Conservation (phyloP, 2,888 invertebrate species). For the Scaptomyza reducta region DNA sequence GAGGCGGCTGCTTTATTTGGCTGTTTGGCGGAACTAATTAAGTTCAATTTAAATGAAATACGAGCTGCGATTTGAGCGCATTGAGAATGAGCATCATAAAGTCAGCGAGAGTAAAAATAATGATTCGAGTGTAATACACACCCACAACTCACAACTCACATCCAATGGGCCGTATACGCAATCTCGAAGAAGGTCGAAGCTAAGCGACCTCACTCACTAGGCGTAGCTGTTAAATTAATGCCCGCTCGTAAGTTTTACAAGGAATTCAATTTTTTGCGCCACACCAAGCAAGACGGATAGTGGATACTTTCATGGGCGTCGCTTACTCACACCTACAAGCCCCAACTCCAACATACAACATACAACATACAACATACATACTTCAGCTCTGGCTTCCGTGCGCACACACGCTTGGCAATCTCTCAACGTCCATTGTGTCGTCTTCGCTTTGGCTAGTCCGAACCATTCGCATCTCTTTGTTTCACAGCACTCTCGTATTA, state of each 20-base stretch:
- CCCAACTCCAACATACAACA: not conserved
- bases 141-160: conserved; percentile 44
- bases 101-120: conserved; percentile 55
- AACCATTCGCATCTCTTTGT: conserved; percentile 26
- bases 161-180: conserved; percentile 71
- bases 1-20: conserved; percentile 25
- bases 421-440: conserved; percentile 39
- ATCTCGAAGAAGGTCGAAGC: conserved; percentile 26
- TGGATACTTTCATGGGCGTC: conserved; percentile 59
- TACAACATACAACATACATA: too few species aligned
- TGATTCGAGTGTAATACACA: conserved; percentile 18
- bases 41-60: conserved; percentile 79
- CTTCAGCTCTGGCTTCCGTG: conserved; percentile 2
- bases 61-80: conserved; percentile 72
- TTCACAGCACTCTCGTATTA: conserved; percentile 33
- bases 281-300: conserved; percentile 72
- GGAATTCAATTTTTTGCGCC: conserved; percentile 81
- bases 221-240: conserved; percentile 81
- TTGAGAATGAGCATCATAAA: conserved; percentile 73
- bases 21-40: conserved; percentile 71
- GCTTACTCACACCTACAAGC: conserved; percentile 28
- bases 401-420: conserved; percentile 43
- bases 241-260: conserved; percentile 81
- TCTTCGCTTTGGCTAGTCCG: conserved; percentile 19
- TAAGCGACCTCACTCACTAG: conserved; percentile 1